Conservation (phyloP, 2,113 vertebrate genomes). For the Uria aalge region DNA sequence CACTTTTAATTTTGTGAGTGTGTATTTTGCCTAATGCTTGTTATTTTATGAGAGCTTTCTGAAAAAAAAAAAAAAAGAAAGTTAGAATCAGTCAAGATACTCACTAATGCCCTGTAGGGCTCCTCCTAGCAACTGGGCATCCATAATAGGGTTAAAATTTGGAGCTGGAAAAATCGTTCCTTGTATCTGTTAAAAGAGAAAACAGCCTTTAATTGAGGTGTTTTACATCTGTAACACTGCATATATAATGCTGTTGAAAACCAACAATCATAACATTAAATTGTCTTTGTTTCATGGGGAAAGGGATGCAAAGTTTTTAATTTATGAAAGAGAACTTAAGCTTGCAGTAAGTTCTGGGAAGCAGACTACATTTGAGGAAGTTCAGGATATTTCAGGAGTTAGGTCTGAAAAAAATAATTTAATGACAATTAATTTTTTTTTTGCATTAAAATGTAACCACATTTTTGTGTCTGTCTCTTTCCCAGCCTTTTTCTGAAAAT, state of each 20-base stretch:
- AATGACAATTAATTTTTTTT: neutral
- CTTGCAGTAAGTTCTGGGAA: neutral
- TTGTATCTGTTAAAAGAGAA: constrained; percentile 60
- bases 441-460: neutral
- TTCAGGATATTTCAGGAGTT: neutral
- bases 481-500: neutral
- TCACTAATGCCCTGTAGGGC: constrained; percentile 78
- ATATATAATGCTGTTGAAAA: neutral
- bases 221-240: neutral
- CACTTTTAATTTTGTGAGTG: neutral
- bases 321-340: neutral
- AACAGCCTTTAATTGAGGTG: neutral
- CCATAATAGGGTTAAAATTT: constrained; percentile 73
- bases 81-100: neutral
- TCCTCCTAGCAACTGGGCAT: constrained; percentile 74
- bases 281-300: neutral
- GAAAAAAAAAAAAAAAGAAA: neutral
- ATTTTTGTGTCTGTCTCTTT: neutral
- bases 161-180: constrained; percentile 75
- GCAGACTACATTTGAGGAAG: neutral
- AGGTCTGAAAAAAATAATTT: neutral
- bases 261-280: neutral
- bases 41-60: neutral
- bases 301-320: neutral
- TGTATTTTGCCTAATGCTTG: neutral